Evolutionary conservation across 1,140 invertebrate species (phyloP).

Genomic region (Coenobita brevimanus): DNA sequence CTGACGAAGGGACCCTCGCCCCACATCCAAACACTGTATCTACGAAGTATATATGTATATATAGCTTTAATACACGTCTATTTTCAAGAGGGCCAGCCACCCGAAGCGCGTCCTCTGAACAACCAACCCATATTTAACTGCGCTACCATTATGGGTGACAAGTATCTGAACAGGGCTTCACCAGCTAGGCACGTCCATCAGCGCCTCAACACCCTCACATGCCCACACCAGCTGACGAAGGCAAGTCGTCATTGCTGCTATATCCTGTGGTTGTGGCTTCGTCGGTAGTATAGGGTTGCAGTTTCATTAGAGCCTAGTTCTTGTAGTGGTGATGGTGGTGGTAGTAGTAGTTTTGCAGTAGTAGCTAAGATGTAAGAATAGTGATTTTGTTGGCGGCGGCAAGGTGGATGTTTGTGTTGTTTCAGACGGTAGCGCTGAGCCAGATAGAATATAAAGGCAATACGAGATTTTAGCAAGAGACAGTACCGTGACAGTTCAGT

Average conservation of each 20-base stretch:
- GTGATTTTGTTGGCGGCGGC: conserved; percentile 20
- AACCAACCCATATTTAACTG: conserved; percentile 62
- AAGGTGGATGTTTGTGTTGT: conserved; percentile 37
- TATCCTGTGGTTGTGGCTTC: conserved; percentile 10
- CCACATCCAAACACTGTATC: conserved; percentile 32
- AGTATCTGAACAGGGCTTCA: conserved; percentile 24
- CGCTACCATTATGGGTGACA: conserved; percentile 51
- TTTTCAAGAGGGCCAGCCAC: conserved; percentile 57
- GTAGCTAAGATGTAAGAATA: conserved; percentile 23
- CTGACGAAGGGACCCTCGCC: conserved; percentile 8
- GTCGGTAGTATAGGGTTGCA: conserved; percentile 22
- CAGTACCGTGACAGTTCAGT: conserved; percentile 46
- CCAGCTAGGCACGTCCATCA: conserved; percentile 12
- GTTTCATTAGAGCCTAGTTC: conserved; percentile 5
- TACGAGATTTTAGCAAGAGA: conserved; percentile 61
- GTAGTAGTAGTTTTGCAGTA: conserved; percentile 27
- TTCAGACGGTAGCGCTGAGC: conserved; percentile 55
- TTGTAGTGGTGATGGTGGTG: conserved; percentile 36
- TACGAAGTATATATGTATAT: conserved; percentile 36
- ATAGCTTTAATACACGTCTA: conserved; percentile 14
- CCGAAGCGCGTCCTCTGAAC: conserved; percentile 57
- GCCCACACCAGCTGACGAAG: conserved; percentile 33
- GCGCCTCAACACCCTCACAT: conserved; percentile 44
- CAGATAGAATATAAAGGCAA: conserved; percentile 59
- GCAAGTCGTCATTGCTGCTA: conserved; percentile 38